These are phyloP conservation scores for Phalangium opilio DNA, from an alignment of 2,888 invertebrate species.

Conservation along the genomic window DNA sequence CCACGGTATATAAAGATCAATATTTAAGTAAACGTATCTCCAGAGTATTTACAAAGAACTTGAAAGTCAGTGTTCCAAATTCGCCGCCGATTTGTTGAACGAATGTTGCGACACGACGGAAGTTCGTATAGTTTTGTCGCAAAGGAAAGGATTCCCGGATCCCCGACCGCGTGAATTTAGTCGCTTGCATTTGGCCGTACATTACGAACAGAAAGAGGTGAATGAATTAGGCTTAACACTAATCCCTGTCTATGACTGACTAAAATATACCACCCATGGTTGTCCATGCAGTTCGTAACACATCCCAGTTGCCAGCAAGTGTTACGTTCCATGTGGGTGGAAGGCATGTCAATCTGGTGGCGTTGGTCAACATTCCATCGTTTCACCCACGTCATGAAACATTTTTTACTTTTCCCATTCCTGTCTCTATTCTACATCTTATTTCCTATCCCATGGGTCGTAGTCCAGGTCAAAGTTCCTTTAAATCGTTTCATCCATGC, in stretches of 20 bases:
- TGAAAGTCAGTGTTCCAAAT: conserved; percentile 23
- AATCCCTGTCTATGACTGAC: too few relatives aligned
- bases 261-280: too few relatives aligned
- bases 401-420: conserved; percentile 14
- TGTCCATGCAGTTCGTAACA: conserved; percentile 44
- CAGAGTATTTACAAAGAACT: conserved; percentile 25
- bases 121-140: conserved; percentile 45
- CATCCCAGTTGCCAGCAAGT: conserved; percentile 56
- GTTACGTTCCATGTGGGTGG: conserved; percentile 17
- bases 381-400: conserved; percentile 12
- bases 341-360: conserved; percentile 14
- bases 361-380: conserved; percentile 11
- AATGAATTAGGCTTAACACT: not conserved
- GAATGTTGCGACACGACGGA: conserved; percentile 19
- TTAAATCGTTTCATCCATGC: conserved; percentile 56
- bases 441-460: conserved; percentile 10
- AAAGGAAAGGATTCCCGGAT: conserved; percentile 34
- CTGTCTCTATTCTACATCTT: conserved; percentile 13
- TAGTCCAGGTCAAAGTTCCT: conserved; percentile 37
- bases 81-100: conserved; percentile 25
- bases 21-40: too few relatives aligned
- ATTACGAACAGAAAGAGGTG: conserved; percentile 44
- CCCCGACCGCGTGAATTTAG: conserved; percentile 42
- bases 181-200: conserved; percentile 49
- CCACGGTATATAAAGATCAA: too few relatives aligned